Evolutionary conservation across 2,113 vertebrate genomes (phyloP).

Genomic region (Stomatorhinus ivindoensis): DNA sequence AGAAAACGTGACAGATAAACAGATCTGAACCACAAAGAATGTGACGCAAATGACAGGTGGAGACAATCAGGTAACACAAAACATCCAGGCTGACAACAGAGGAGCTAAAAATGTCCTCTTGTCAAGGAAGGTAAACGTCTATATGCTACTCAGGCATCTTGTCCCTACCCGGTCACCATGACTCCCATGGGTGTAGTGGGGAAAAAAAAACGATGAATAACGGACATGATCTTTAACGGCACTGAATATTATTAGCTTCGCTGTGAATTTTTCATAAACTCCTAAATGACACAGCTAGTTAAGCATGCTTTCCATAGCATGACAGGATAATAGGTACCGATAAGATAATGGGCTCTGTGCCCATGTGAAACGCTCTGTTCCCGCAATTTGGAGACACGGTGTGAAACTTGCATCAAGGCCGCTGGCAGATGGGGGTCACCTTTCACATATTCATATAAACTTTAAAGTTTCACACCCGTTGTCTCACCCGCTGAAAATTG

Average conservation of each 20-base stretch:
- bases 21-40: not conserved
- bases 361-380: not conserved
- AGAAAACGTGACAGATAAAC: conserved; percentile 1
- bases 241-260: not conserved
- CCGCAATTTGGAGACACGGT: not conserved
- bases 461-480: not conserved
- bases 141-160: not conserved
- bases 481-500: not conserved
- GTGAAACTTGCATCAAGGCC: not conserved
- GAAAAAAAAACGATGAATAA: not conserved
- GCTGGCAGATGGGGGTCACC: not conserved
- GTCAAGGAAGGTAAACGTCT: not conserved
- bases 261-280: not conserved
- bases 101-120: not conserved
- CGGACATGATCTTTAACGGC: not conserved
- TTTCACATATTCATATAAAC: conserved; percentile 4
- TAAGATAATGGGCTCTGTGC: not conserved
- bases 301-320: not conserved
- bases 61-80: not conserved
- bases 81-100: not conserved
- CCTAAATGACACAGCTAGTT: not conserved
- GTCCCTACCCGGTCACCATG: not conserved
- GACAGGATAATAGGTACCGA: not conserved
- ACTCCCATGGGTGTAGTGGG: not conserved
- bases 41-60: not conserved